These are phyloP conservation scores for Andrena trimmerana DNA, from an alignment of 2,888 invertebrate genomes.

Conservation along the genomic window DNA sequence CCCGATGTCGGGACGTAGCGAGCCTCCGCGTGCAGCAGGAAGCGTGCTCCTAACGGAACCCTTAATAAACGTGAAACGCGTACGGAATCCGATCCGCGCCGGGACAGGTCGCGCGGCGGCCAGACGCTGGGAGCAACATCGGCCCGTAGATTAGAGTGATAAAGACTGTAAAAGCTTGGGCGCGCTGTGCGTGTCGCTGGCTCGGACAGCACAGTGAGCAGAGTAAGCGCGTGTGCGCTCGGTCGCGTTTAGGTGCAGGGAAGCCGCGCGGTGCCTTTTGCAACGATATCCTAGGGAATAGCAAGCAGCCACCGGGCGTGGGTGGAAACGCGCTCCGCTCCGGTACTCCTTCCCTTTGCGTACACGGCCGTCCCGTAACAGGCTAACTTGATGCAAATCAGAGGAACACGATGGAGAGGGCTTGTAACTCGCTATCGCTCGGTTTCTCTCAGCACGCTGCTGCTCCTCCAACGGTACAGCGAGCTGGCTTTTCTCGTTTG, in stretches of 20 bases:
- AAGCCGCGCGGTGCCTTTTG: slow-evolving; percentile 78
- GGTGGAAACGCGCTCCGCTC: slow-evolving; percentile 62
- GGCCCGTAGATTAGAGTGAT: slow-evolving; percentile 75
- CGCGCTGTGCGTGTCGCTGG: slow-evolving; percentile 72
- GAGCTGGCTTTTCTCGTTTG: neutral
- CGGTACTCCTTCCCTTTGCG: slow-evolving; percentile 41
- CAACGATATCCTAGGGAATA: slow-evolving; percentile 58
- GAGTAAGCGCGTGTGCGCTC: slow-evolving; percentile 78
- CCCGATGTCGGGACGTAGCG: neutral
- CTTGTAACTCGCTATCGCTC: slow-evolving; percentile 51
- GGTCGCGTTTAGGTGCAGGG: slow-evolving; percentile 69
- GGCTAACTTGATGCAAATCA: slow-evolving; percentile 66
- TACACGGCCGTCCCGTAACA: slow-evolving; percentile 50
- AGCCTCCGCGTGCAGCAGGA: slow-evolving; percentile 62
- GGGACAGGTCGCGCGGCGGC: slow-evolving; percentile 2
- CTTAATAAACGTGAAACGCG: slow-evolving; percentile 76
- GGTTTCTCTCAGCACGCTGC: slow-evolving; percentile 29
- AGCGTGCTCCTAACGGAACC: slow-evolving; percentile 73
- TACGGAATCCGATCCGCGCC: slow-evolving; percentile 57
- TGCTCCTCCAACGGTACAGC: slow-evolving; percentile 43
- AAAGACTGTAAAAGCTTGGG: slow-evolving; percentile 72
- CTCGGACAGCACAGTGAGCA: slow-evolving; percentile 78
- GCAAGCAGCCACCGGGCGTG: slow-evolving; percentile 64
- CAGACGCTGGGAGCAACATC: slow-evolving; percentile 36
- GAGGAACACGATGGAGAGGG: slow-evolving; percentile 55